phyloP scores from a whole-genome alignment of 2,797 vertebrate species.

The Eupleurogrammus muticus region DNA sequence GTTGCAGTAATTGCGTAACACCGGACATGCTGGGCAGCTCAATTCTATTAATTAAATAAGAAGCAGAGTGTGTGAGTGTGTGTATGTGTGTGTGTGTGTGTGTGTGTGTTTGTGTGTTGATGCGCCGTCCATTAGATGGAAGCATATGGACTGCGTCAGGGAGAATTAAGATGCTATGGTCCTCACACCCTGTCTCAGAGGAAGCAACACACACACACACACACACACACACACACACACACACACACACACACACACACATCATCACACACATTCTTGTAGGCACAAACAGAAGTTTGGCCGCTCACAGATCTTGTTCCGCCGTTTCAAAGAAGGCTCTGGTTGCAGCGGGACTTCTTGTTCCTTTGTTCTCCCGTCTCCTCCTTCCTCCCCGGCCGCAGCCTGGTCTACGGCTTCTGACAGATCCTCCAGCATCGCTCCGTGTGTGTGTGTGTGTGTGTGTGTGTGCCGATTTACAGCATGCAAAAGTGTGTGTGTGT shows the following conservation, averaged over 20 bases:
- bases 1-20: conserved; percentile 63
- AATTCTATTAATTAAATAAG: conserved; percentile 74
- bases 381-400: no score
- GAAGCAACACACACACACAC: conserved; percentile 27
- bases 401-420: no score
- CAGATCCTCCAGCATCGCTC: no score
- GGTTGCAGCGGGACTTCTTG: no score
- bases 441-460: conserved; percentile 33
- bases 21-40: conserved; percentile 49
- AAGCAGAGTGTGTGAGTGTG: conserved; percentile 52
- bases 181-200: conserved; percentile 45
- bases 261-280: conserved; percentile 17
- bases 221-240: conserved; percentile 4
- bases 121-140: conserved; percentile 56
- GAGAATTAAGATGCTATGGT: conserved; percentile 61
- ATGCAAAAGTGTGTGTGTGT: no score
- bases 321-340: neutral
- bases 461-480: conserved; percentile 8
- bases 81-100: conserved; percentile 50
- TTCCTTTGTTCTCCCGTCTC: no score
- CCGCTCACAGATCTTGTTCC: conserved; percentile 4
- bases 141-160: conserved; percentile 76
- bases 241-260: conserved; percentile 26
- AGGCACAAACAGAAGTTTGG: neutral
- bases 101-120: conserved; percentile 47